Conservation (phyloP, 2,888 invertebrate genomes). For the Drosophila longiperda region DNA sequence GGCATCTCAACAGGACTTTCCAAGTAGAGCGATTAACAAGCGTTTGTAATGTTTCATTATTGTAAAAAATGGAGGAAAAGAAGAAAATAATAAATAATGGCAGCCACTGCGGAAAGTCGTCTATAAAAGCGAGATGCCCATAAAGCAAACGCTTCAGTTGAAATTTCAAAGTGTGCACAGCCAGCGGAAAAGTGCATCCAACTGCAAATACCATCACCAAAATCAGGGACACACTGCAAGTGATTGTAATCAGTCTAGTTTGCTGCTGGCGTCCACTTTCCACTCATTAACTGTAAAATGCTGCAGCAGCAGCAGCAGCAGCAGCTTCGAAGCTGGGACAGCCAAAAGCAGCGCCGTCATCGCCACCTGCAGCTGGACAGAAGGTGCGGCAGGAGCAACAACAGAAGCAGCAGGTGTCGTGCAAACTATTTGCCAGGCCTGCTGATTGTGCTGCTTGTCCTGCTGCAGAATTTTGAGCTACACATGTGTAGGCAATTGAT, state of each 20-base stretch:
- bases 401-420: slow-evolving; percentile 12
- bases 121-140: slow-evolving; percentile 73
- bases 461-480: slow-evolving; percentile 72
- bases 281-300: slow-evolving; percentile 24
- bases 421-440: slow-evolving; percentile 63
- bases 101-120: slow-evolving; percentile 8
- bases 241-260: slow-evolving; percentile 34
- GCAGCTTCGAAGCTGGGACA: slow-evolving; percentile 2
- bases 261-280: slow-evolving; percentile 8
- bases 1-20: slow-evolving; percentile 19
- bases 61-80: slow-evolving; percentile 61
- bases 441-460: slow-evolving; percentile 67
- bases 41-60: slow-evolving; percentile 78
- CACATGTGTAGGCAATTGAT: slow-evolving; percentile 72
- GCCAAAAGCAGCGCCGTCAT: slow-evolving; percentile 27
- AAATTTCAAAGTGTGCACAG: slow-evolving; percentile 65
- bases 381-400: slow-evolving; percentile 14
- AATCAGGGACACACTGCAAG: neutral
- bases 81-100: slow-evolving; percentile 19
- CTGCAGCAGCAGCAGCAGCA: slow-evolving; percentile 7
- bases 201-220: neutral
- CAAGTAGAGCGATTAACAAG: slow-evolving; percentile 74
- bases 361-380: slow-evolving; percentile 33
- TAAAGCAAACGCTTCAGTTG: slow-evolving; percentile 70
- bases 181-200: slow-evolving; percentile 44